phyloP scores from a whole-genome alignment of 2,797 vertebrate genomes.

The Syncerus caffer region DNA sequence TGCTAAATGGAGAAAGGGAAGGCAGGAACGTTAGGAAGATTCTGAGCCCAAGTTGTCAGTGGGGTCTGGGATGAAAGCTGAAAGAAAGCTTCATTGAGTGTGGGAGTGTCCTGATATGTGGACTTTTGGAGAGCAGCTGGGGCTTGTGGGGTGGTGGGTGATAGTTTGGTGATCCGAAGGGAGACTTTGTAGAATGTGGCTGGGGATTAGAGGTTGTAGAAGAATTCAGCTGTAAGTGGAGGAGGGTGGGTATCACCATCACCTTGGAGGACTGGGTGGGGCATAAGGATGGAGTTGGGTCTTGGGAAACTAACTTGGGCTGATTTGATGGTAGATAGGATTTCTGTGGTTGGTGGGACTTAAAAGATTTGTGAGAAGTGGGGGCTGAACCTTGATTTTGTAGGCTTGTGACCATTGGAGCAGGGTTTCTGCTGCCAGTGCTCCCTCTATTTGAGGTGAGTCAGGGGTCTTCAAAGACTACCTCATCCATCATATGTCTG shows the following conservation, averaged over 20 bases:
- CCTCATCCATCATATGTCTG: not conserved
- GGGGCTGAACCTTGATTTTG: not conserved
- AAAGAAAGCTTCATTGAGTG: not conserved
- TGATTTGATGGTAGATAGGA: not conserved
- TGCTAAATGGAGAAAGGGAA: not conserved
- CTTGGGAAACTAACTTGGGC: not conserved
- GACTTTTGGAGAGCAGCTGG: not conserved
- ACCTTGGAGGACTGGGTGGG: not conserved
- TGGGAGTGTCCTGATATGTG: not conserved
- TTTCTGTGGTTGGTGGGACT: conserved; percentile 21
- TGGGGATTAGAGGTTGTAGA: not conserved
- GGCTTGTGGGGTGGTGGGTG: not conserved
- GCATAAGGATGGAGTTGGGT: not conserved
- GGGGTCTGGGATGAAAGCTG: not conserved
- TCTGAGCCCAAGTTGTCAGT: conserved; percentile 9
- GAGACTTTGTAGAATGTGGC: conserved; percentile 11
- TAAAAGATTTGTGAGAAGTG: conserved; percentile 36
- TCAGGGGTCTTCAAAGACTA: not conserved
- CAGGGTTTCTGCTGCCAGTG: conserved; percentile 5
- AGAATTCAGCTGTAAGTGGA: not conserved
- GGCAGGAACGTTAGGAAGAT: not conserved
- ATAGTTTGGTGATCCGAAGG: not conserved
- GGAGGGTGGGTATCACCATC: not conserved
- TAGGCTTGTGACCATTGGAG: not conserved
- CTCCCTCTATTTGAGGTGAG: not conserved